Percentiles rank a stretch among this genome's conserved stretches.
These are phyloP conservation scores for Drosophila lacertosa DNA, from an alignment of 1,140 invertebrate species.

Conservation along the genomic window DNA sequence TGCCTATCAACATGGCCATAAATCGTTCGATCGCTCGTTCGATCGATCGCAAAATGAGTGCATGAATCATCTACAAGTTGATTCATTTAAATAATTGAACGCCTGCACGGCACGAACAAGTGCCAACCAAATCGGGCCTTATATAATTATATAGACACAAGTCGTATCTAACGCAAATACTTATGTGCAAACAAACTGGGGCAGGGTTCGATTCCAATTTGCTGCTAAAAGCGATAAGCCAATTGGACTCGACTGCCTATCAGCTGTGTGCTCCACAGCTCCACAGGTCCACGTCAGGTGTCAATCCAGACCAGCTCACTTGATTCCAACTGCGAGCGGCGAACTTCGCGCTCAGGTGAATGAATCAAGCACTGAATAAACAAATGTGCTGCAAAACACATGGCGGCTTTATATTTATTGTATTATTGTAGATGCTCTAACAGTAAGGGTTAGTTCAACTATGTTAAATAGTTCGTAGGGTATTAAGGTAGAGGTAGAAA, in stretches of 20 bases:
- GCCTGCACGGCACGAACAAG: constrained; percentile 54
- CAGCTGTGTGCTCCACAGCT: constrained; percentile 33
- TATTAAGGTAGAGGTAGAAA: too few relatives aligned
- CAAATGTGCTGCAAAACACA: constrained; percentile 50
- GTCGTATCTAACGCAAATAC: constrained; percentile 39
- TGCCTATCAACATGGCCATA: constrained; percentile 76
- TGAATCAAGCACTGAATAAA: constrained; percentile 72
- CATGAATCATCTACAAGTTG: constrained; percentile 52
- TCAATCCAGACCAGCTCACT: constrained; percentile 52
- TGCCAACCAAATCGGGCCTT: constrained; percentile 63
- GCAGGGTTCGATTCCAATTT: not conserved
- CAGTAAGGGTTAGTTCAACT: not conserved
- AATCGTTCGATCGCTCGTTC: constrained; percentile 56
- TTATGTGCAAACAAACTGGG: constrained; percentile 8
- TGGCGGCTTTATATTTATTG: constrained; percentile 20
- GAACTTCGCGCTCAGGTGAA: constrained; percentile 49
- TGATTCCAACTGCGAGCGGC: constrained; percentile 34
- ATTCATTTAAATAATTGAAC: constrained; percentile 48
- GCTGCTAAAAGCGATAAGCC: constrained; percentile 2
- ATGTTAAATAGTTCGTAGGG: not conserved
- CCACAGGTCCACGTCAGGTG: constrained; percentile 65
- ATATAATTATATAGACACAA: constrained; percentile 68
- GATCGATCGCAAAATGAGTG: constrained; percentile 19
- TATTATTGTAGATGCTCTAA: not conserved
- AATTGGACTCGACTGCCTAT: constrained; percentile 12